Conservation (phyloP, 2,888 invertebrate genomes). For the Catocala nupta region DNA sequence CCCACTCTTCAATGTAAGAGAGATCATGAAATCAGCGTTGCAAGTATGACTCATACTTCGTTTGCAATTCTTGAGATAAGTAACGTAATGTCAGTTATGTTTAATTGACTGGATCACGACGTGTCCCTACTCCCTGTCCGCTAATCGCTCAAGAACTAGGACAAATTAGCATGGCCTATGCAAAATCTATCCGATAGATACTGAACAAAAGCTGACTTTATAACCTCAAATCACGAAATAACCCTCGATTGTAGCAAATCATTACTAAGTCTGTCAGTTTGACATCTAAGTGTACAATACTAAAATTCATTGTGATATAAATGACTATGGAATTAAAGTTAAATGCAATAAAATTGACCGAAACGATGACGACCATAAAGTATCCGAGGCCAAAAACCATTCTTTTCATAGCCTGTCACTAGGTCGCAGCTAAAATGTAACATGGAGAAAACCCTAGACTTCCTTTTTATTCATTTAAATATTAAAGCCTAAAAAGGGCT, state of each 20-base stretch:
- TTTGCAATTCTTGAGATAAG: constrained; percentile 31
- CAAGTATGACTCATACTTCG: constrained; percentile 25
- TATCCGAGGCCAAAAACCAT: no score
- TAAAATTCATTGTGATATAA: background rate
- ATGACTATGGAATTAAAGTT: background rate
- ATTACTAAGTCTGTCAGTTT: constrained; percentile 14
- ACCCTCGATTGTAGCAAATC: constrained; percentile 18
- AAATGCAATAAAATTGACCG: no score
- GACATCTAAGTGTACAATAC: background rate
- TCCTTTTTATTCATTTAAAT: no score
- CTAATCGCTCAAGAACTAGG: constrained; percentile 30
- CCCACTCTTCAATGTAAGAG: background rate
- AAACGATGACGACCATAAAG: no score
- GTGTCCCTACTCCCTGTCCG: constrained; percentile 22
- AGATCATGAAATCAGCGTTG: constrained; percentile 2
- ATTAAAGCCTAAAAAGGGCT: no score
- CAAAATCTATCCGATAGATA: constrained; percentile 23
- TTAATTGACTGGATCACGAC: constrained; percentile 54
- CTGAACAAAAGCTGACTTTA: constrained; percentile 29
- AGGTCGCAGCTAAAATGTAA: no score
- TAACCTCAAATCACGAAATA: constrained; percentile 38
- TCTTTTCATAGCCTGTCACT: no score
- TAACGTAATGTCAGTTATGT: constrained; percentile 50
- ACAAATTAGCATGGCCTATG: constrained; percentile 35
- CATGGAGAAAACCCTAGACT: no score